Conservation (phyloP, 2,113 vertebrate genomes). For the Psettodes erumei region DNA sequence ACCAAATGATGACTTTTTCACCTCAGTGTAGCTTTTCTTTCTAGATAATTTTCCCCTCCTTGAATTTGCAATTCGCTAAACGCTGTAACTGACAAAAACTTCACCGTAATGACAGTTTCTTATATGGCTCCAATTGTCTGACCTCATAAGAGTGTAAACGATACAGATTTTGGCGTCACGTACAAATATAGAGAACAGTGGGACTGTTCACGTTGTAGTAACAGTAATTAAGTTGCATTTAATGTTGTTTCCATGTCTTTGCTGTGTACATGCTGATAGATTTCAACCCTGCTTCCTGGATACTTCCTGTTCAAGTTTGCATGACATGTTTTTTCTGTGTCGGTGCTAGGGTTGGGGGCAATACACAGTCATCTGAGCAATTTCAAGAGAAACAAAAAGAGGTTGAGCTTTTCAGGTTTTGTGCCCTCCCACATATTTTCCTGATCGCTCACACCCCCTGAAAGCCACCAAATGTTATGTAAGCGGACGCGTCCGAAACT, state of each 20-base stretch:
- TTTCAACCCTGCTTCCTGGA: conserved; percentile 7
- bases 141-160: background rate
- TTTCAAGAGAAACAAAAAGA: background rate
- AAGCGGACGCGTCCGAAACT: background rate
- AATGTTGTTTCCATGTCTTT: conserved; percentile 1
- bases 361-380: conserved; percentile 38
- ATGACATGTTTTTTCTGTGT: conserved; percentile 69
- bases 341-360: conserved; percentile 60
- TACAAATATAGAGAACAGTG: background rate
- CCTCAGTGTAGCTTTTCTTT: background rate
- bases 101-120: background rate
- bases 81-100: background rate
- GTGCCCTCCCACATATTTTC: no score
- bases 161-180: background rate
- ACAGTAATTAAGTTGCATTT: background rate
- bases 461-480: background rate
- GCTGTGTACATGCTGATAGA: conserved; percentile 21
- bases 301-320: conserved; percentile 62
- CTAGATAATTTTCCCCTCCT: background rate
- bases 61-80: background rate
- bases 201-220: background rate
- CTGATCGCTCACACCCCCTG: background rate
- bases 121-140: background rate
- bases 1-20: no score
- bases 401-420: background rate